Evolutionary conservation across 1,140 invertebrate genomes (phyloP), one percentile per base, ranked within the genome.

Genomic region (Heliconius melpomene): DNA sequence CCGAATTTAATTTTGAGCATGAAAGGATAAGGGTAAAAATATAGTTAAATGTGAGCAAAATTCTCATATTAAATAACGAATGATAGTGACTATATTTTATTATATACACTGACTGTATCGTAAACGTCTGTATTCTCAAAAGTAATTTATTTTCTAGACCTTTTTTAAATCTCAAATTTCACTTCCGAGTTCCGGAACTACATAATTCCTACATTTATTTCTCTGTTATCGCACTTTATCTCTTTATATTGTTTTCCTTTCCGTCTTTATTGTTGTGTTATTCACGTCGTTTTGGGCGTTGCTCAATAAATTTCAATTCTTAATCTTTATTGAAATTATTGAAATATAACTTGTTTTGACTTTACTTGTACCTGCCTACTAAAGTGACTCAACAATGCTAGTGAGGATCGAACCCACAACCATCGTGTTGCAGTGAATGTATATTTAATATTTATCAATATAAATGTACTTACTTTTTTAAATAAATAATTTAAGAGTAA

Each of bases 171-270:
- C 60, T 66, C 26, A 66, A 66, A 66, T 66, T 26, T 66, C 60
- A 29, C 60, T 66, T 66, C 60, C 60, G 60, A 66, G 60, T 66
- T 66, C 60, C 60, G 60, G 60, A 26, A 66, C 60, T 66, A 66
- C 60, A 66, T 26, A 66, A 66, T 66, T 66, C 60, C 60, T 66
- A 66, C 26, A 66, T 66, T 66, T 66, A 66, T 16, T 66, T 66
- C 20, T n/a, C 60, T 66, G 60, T 66, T 66, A 66, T 66, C 60
- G 60, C 60, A 66, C 60, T 66, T 66, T 66, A 66, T 66, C 60
- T 66, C 11, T 29, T 29, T 66, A 66, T 66, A 66, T 66, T 66
- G 60, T 66, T 66, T 66, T 66, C 60, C 23, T 66, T 66, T 66
- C 60, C 60, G 60, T 66, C 60, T 66, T 66, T 66, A 16, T 66